phyloP scores from a whole-genome alignment of 1,140 invertebrate genomes.

The Ceratina calcarata region DNA sequence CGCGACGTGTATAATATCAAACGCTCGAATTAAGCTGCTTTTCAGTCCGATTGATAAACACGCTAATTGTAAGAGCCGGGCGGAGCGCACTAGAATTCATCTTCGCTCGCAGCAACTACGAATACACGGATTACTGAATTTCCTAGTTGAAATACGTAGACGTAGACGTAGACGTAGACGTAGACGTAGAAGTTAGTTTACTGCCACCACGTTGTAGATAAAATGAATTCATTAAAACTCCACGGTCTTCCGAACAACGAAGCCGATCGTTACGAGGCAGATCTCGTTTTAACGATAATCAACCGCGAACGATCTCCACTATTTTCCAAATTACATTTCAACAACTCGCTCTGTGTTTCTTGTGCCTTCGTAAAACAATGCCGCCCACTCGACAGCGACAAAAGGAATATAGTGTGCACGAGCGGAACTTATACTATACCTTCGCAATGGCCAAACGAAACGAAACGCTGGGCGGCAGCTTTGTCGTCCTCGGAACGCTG shows the following conservation, averaged over 20 bases:
- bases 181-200: not conserved
- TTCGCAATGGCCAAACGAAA: no score
- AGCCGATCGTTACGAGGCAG: not conserved
- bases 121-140: not conserved
- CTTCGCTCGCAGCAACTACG: not conserved
- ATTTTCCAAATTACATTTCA: not conserved
- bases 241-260: not conserved
- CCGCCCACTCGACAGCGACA: no score
- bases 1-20: not conserved
- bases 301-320: not conserved
- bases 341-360: not conserved
- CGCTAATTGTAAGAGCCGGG: not conserved
- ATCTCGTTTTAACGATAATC: not conserved
- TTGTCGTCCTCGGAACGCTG: slow-evolving; percentile 3
- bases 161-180: no score
- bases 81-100: not conserved
- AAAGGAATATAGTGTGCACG: not conserved
- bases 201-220: no score
- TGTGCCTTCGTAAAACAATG: not conserved
- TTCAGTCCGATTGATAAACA: not conserved
- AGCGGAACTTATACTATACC: not conserved
- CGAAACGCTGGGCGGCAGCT: not conserved
- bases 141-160: not conserved
- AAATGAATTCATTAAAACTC: slow-evolving; percentile 9
- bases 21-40: not conserved